Evolutionary conservation across 2,113 vertebrate species (phyloP), one percentile per base, ranked within the genome.

Genomic region (Heterocephalus glaber): DNA sequence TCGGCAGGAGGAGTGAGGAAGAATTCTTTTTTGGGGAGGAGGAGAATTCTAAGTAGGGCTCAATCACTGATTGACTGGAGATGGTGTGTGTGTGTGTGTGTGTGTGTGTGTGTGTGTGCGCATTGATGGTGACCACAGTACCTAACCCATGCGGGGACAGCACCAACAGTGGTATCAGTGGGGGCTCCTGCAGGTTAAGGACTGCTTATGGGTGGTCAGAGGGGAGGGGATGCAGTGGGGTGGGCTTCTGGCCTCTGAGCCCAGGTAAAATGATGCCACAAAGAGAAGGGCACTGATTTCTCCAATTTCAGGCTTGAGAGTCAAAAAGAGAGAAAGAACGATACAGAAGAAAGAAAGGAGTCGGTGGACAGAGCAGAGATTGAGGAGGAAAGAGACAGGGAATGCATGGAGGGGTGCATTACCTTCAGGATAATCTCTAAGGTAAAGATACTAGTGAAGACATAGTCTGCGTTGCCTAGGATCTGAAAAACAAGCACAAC

Each of bases 351-450:
- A 47, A 86, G 38, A 52, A 47, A 35, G 74, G 74, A 85, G 80
- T 82, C 16, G 65, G 65, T 47, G 47, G 87, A 65, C 68, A 7
- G 49, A 80, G 66, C 44, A 56, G 61, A 68, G 3, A 85, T 0
- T 92, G 82, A 92, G 30, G 97, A 3, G 19, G 87, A 89, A 52
- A 76, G 95, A 92, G 11, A 17, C 88, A 87, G 92, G 77, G 54
- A 90, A 80, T 58, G 89, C 74, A 22, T 95, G 96, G 96, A 98
- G 94, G 96, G 96, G 95, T 97, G 92, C 65, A 98, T 98, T 99
- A 99, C 99, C 99, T 99, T 99, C 97, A 99, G 99, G 98, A 99
- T 99, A 98, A 99, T 99, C 99, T 99, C 99, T 97, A 99, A 99
- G 88, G 99, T 99, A 99, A 99, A 99, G 98, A 99, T 99, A 98